Evolutionary conservation across 2,797 vertebrate species (phyloP).

Genomic region (Melanogrammus aeglefinus): DNA sequence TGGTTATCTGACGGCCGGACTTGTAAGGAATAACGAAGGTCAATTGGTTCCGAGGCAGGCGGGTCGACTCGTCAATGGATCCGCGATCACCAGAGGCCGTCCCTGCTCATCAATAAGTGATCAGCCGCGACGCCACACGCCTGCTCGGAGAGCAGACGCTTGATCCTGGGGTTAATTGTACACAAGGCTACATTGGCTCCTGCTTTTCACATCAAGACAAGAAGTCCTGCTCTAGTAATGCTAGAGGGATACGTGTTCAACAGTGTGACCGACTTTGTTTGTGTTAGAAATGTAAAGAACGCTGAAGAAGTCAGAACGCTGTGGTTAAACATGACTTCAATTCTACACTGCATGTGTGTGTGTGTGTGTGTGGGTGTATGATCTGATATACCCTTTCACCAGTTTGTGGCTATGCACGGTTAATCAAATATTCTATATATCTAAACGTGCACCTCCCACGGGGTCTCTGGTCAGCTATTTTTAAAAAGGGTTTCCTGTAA

Average conservation of each 20-base stretch:
- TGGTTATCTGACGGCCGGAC: background rate
- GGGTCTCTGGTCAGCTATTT: conserved; percentile 25
- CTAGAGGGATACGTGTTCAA: background rate
- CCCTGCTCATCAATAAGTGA: conserved; percentile 1
- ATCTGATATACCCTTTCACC: background rate
- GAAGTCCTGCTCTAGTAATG: background rate
- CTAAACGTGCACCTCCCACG: conserved; percentile 21
- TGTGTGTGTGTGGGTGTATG: background rate
- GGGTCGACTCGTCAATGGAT: background rate
- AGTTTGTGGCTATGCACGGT: background rate
- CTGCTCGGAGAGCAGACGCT: background rate
- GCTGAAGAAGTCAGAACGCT: no score
- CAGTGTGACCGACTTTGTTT: no score
- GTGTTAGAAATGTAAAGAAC: no score
- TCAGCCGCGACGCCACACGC: background rate
- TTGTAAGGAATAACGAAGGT: background rate
- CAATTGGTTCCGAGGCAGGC: background rate
- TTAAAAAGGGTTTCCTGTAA: conserved; percentile 16
- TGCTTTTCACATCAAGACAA: background rate
- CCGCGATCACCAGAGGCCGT: background rate
- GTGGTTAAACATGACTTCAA: no score
- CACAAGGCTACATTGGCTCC: no score
- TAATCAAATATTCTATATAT: conserved; percentile 12
- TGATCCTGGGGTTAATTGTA: background rate
- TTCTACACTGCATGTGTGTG: conserved; percentile 2